Conservation (phyloP, 2,888 invertebrate species). For the Eupithecia tripunctaria region DNA sequence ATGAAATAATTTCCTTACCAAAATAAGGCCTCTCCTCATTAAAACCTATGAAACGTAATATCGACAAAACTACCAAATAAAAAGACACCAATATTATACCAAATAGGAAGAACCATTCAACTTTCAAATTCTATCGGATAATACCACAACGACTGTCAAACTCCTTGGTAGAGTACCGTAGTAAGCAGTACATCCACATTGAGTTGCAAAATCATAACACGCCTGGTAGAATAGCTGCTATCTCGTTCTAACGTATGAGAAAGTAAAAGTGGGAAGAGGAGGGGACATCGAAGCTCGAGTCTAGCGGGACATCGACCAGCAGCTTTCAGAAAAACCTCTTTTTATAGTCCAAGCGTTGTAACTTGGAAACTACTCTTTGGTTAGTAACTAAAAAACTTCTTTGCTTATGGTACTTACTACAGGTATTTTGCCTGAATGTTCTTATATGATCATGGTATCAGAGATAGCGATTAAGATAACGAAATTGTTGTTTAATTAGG, state of each 20-base stretch:
- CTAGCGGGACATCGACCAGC: conserved; percentile 84
- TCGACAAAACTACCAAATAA: conserved; percentile 55
- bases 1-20: conserved; percentile 63
- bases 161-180: conserved; percentile 70
- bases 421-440: too few relatives aligned
- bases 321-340: conserved; percentile 81
- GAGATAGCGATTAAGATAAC: too few relatives aligned
- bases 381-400: too few relatives aligned
- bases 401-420: too few relatives aligned
- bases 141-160: conserved; percentile 67
- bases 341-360: conserved; percentile 59
- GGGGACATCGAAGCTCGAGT: conserved; percentile 65
- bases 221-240: conserved; percentile 49
- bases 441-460: too few relatives aligned
- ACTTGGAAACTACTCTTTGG: conserved; percentile 55
- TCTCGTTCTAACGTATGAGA: conserved; percentile 63
- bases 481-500: too few relatives aligned
- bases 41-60: conserved; percentile 61
- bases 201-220: conserved; percentile 72
- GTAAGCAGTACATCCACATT: conserved; percentile 66
- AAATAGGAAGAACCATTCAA: conserved; percentile 39
- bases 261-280: conserved; percentile 59
- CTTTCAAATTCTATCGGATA: conserved; percentile 64
- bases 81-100: conserved; percentile 45
- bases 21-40: conserved; percentile 59